Evolutionary conservation across 2,113 vertebrate genomes (phyloP), one percentile per base, ranked within the genome.

Genomic region (Grammomys dolichurus): DNA sequence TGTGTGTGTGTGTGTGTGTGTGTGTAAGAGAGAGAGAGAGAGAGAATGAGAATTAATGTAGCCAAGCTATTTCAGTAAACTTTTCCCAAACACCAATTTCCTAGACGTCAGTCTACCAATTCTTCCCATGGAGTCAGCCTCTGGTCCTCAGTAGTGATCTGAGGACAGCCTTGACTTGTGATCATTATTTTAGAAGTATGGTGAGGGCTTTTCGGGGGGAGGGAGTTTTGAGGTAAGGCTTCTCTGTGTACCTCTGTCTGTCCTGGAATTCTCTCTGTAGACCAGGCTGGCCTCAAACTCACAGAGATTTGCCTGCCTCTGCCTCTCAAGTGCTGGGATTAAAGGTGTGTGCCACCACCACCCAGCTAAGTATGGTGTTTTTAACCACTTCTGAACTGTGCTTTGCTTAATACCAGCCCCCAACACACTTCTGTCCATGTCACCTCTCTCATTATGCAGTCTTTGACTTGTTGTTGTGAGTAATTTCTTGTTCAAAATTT

Each of bases 361-460:
- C 14, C 69, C 16, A 17, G 69, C 40, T 43, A 75, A 43, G 40
- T 43, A 40, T 43, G n/a, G 20, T 22, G 31, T 69, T 67, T 72
- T 89, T 51, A 89, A 93, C 26, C 17, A 8, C 69, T 56, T 90
- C 33, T 24, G 46, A 77, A 26, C 4, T 77, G n/a, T 70, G 31
- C 75, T 36, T 92, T 67, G 6, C 20, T 84, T 60, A 31, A 89
- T 17, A 36, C 24, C n/a, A 43, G 40, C n/a, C 36, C 56, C n/a
- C 33, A 5, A 10, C 51, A 4, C 0, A 2, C 3, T 78, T 2
- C 48, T 20, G 10, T 82, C 36, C 33, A 43, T 2, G 1, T n/a
- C 51, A 3, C 14, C 0, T n/a, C 26, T 58, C 69, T 46, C 26
- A 36, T 24, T 9, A n/a, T 1, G 3, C 16, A 7, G 17, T 31